phyloP scores from a whole-genome alignment of 2,797 vertebrate species.

The Sebastes matsubarae region DNA sequence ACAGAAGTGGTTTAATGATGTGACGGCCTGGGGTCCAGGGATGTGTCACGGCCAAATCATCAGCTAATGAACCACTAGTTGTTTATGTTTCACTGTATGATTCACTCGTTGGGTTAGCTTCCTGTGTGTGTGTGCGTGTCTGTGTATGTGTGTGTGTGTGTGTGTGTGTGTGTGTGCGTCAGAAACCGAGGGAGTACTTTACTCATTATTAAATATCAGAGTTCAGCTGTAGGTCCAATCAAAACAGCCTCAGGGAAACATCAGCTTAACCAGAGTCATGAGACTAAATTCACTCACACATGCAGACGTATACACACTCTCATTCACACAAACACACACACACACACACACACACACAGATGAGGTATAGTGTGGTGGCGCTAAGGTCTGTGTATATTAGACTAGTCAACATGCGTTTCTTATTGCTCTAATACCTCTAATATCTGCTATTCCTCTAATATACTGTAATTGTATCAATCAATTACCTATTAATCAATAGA shows the following conservation, averaged over 20 bases:
- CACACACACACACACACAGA: conserved; percentile 5
- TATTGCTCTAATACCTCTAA: background rate
- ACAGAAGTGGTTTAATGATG: conserved; percentile 52
- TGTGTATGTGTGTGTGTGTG: background rate
- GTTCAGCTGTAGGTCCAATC: conserved; percentile 75
- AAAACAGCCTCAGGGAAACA: conserved; percentile 65
- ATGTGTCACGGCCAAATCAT: conserved; percentile 55
- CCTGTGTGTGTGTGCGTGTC: background rate
- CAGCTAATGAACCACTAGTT: conserved; percentile 58
- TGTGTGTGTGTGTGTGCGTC: background rate
- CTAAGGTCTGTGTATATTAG: background rate
- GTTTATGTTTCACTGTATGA: conserved; percentile 56
- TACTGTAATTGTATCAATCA: too few species aligned
- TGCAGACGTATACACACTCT: background rate
- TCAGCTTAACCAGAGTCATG: conserved; percentile 71
- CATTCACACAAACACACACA: background rate
- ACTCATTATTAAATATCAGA: conserved; percentile 78
- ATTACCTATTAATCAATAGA: background rate
- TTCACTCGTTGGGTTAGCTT: conserved; percentile 7
- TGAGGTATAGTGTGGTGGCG: background rate
- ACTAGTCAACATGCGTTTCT: background rate
- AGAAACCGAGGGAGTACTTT: conserved; percentile 37
- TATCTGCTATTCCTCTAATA: background rate
- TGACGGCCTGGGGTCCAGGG: background rate
- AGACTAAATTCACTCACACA: conserved; percentile 47